A percentile compares a stretch with the other conserved stretches of the same genome.
phyloP scores from a whole-genome alignment of 2,797 vertebrate species.

The Perodicticus potto region DNA sequence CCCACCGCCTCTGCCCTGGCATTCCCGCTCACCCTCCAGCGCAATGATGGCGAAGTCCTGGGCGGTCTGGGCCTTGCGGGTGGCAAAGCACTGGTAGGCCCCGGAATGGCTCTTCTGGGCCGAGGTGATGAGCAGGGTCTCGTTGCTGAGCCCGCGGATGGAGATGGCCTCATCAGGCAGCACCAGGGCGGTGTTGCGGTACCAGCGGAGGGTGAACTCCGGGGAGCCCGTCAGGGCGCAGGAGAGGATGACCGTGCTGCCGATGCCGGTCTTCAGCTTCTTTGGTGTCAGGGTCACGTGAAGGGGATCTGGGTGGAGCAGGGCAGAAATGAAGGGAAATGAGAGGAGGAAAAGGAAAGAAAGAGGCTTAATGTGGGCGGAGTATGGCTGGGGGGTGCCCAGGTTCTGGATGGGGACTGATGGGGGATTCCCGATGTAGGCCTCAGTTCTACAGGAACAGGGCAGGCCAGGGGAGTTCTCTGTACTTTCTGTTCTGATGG shows the following conservation, averaged over 20 bases:
- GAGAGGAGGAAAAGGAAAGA: not conserved
- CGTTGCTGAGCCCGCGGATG: slow-evolving; percentile 97
- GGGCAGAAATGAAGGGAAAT: not conserved
- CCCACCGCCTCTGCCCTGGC: fast-evolving
- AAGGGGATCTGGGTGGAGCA: slow-evolving; percentile 92
- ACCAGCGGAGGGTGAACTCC: slow-evolving; percentile 96
- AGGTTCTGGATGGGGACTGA: not conserved
- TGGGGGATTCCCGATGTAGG: too few relatives aligned
- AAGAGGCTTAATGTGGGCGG: not conserved
- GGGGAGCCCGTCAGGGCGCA: slow-evolving; percentile 96
- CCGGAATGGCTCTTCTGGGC: slow-evolving; percentile 99
- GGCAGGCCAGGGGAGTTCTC: not conserved
- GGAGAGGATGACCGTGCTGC: slow-evolving; percentile 98
- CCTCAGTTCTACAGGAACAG: too few relatives aligned
- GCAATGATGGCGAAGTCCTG: slow-evolving; percentile 98
- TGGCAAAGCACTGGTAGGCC: slow-evolving; percentile 98
- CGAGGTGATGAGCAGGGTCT: slow-evolving; percentile 97
- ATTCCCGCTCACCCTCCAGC: slow-evolving; percentile 93
- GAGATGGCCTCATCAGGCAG: slow-evolving; percentile 95
- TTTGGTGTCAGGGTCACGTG: slow-evolving; percentile 97
- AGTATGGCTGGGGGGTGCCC: not conserved
- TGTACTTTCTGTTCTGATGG: not conserved
- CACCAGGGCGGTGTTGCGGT: slow-evolving; percentile 97
- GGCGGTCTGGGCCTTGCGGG: slow-evolving; percentile 95
- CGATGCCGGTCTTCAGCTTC: slow-evolving; percentile 98